Conservation (phyloP, 2,113 vertebrate species). For the Pangasianodon gigas region DNA sequence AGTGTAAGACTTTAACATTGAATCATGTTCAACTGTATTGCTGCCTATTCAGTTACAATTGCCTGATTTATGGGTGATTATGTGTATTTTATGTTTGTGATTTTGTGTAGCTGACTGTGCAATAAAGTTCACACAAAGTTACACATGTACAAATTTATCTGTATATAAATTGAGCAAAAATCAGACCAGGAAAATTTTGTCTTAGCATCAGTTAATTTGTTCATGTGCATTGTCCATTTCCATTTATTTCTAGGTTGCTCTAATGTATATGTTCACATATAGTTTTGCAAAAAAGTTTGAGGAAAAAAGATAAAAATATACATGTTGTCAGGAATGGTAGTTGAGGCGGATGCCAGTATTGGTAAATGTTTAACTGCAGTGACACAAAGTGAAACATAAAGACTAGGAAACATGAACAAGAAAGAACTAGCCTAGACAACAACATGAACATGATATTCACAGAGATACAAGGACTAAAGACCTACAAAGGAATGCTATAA, state of each 20-base stretch:
- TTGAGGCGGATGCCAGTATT: too few relatives aligned
- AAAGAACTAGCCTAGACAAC: not conserved
- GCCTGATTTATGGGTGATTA: not conserved
- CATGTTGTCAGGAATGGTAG: not conserved
- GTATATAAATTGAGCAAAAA: not conserved
- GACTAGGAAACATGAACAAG: too few relatives aligned
- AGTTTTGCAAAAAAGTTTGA: not conserved
- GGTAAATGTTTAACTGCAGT: not conserved
- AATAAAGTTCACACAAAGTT: not conserved
- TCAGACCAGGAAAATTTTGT: not conserved
- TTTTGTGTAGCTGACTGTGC: not conserved
- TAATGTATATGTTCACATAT: not conserved
- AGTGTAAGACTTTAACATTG: not conserved
- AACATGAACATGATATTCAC: not conserved
- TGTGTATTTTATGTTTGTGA: not conserved
- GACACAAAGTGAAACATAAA: not conserved
- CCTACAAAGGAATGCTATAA: too few relatives aligned
- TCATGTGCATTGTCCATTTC: not conserved
- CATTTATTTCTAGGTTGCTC: not conserved
- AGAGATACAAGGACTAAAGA: not conserved
- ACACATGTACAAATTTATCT: not conserved
- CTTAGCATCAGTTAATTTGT: not conserved
- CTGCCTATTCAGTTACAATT: not conserved
- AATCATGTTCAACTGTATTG: not conserved
- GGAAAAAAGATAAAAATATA: not conserved